A percentile compares a stretch with the other conserved stretches of the same genome.
phyloP scores from a whole-genome alignment of 2,888 invertebrate species.

The Callyntrura guangdongensis region DNA sequence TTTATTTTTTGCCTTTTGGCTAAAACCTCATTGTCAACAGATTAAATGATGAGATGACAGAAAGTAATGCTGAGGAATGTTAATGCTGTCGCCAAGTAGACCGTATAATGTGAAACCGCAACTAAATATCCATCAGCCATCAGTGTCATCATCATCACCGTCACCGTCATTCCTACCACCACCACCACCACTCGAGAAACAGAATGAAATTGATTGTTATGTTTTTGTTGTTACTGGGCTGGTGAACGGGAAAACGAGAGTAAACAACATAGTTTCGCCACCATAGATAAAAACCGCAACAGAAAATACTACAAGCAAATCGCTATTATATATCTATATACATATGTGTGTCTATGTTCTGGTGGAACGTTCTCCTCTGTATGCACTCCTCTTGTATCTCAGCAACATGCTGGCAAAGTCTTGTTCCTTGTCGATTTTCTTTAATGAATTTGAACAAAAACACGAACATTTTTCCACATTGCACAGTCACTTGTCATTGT shows the following conservation, averaged over 20 bases:
- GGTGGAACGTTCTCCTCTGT: neutral
- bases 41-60: constrained; percentile 78
- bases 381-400: neutral
- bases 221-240: constrained; percentile 30
- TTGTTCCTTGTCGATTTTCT: neutral
- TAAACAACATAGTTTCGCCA: neutral
- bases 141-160: constrained; percentile 33
- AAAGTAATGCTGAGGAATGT: constrained; percentile 76
- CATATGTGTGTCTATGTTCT: neutral
- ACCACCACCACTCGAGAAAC: neutral
- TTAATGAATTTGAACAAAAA: constrained; percentile 12
- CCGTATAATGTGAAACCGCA: constrained; percentile 34
- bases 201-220: constrained; percentile 54
- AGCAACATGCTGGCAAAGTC: neutral
- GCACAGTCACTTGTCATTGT: neutral
- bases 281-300: constrained; percentile 7
- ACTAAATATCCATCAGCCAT: constrained; percentile 45
- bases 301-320: neutral
- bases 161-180: no score
- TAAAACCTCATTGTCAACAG: constrained; percentile 65
- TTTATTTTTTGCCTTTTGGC: constrained; percentile 48
- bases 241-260: constrained; percentile 20
- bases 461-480: neutral
- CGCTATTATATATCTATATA: neutral
- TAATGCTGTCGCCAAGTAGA: constrained; percentile 64